Evolutionary conservation across 2,797 vertebrate species (phyloP).

Genomic region (Gymnoscopelus microlampas): DNA sequence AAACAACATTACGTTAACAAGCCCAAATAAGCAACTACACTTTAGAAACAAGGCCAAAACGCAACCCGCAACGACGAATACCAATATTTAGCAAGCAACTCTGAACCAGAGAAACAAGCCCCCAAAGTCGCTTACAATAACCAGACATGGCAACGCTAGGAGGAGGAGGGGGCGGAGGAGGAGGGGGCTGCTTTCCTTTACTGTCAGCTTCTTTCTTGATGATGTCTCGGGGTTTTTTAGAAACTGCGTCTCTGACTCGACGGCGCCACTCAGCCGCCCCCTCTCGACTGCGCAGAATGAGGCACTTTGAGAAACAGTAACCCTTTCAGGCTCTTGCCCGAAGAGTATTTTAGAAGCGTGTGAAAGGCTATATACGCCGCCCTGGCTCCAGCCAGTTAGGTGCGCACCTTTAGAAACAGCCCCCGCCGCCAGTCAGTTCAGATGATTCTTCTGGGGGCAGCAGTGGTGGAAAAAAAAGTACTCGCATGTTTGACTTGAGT

Average conservation of each 20-base stretch:
- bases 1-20: too few relatives aligned
- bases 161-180: constrained; percentile 24
- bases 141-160: too few relatives aligned
- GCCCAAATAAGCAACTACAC: too few relatives aligned
- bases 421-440: constrained; percentile 60
- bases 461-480: background rate
- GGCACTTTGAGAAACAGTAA: constrained; percentile 86
- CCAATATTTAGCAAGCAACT: too few relatives aligned
- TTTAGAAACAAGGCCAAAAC: too few relatives aligned
- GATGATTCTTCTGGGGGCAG: constrained; percentile 53
- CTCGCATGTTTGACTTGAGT: constrained; percentile 32
- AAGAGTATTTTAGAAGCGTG: constrained; percentile 83
- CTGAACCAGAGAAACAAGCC: too few relatives aligned
- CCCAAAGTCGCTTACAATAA: too few relatives aligned
- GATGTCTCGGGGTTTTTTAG: constrained; percentile 87
- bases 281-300: constrained; percentile 87
- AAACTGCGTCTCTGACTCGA: constrained; percentile 85
- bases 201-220: constrained; percentile 86
- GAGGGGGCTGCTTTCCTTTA: constrained; percentile 77
- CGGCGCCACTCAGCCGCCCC: constrained; percentile 89
- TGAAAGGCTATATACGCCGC: constrained; percentile 83
- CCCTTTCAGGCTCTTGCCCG: constrained; percentile 85
- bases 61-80: too few relatives aligned
- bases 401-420: constrained; percentile 75
- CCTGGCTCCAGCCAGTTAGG: constrained; percentile 76